Evolutionary conservation across 2,888 invertebrate genomes (phyloP).

Genomic region (Apodemia hepburni): DNA sequence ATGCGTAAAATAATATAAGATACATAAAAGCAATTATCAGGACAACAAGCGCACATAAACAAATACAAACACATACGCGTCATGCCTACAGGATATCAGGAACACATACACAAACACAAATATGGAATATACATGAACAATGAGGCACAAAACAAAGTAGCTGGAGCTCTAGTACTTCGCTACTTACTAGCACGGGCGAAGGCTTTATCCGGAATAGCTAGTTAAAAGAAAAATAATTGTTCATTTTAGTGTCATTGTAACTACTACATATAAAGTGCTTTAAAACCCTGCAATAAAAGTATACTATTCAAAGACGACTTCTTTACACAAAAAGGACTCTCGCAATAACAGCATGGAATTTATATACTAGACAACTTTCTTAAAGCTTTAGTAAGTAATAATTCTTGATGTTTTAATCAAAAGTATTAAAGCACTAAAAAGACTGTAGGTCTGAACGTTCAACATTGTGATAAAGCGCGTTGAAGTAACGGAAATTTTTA

Average conservation of each 20-base stretch:
- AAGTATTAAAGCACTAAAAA: background rate
- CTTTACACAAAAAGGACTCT: background rate
- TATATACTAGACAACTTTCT: too few species aligned
- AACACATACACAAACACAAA: slow-evolving; percentile 42
- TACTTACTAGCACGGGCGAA: slow-evolving; percentile 99
- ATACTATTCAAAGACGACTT: background rate
- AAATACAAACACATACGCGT: slow-evolving; percentile 51
- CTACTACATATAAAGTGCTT: slow-evolving; percentile 42
- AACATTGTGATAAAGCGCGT: background rate
- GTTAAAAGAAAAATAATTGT: slow-evolving; percentile 77
- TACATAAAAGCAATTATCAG: slow-evolving; percentile 55
- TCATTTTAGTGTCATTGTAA: slow-evolving; percentile 41
- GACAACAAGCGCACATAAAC: slow-evolving; percentile 80
- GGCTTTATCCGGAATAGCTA: slow-evolving; percentile 99
- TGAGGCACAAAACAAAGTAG: slow-evolving; percentile 60
- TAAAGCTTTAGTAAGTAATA: too few species aligned
- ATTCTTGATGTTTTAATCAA: background rate
- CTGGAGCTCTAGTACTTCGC: slow-evolving; percentile 63
- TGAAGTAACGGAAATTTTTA: too few species aligned
- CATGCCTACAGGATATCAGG: slow-evolving; percentile 67
- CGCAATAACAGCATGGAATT: background rate
- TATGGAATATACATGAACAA: slow-evolving; percentile 38
- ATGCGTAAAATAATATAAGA: slow-evolving; percentile 25
- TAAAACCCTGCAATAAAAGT: slow-evolving; percentile 54
- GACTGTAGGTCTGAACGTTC: background rate